Base-by-base conservation (phyloP, 2,113 vertebrate genomes). In the Henicopernis longicauda region DNA sequence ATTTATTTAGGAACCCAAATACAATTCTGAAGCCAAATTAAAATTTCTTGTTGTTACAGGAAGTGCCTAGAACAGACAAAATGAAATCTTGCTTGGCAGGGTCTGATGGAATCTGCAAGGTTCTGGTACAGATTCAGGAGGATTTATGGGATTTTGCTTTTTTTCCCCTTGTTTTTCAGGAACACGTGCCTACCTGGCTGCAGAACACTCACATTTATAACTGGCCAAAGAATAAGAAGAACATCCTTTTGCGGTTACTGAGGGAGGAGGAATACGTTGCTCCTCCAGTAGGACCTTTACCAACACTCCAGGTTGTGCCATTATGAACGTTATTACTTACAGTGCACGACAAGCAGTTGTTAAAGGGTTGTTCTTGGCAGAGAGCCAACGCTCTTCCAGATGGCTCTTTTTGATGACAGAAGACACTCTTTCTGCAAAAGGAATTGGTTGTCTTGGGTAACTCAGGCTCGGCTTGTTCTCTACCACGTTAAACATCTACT, bases 101-200 rank as follows among this genome's bases (percentile, higher is more conserved):
- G 32, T 62, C 62, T 84, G 66, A 81, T 5, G 4, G 89, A 82
- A 96, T 95, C 74, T 78, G 86, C 82, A 76, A 66, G 54, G 72
- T 92, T 97, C 85, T 96, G 86, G 47, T 93, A 59, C 89, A 89
- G 63, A 84, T 76, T 93, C 91, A 83, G 76, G 65, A 90, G 67
- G 45, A 89, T 96, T 95, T 72, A 70, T 38, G 38, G 67, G 34
- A 78, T 82, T 92, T 90, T 20, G 3, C 23, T 27, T 50, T 59
- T 80, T 19, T 55, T 74, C 58, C 79, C 7, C 62, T 82, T 90
- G 11, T 83, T 92, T 84, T 95, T 21, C 78, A 99, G 99, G 98
- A 97, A 45, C 98, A 99, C 0, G 98, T 99, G 73, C 99, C 99
- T 66, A 98, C 94, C 97, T 99, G 99, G 99, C 98, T 99, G 44